Percentiles rank a stretch among this genome's conserved stretches.
phyloP scores from a whole-genome alignment of 1,140 invertebrate species.

The Drosophila prosaltans region DNA sequence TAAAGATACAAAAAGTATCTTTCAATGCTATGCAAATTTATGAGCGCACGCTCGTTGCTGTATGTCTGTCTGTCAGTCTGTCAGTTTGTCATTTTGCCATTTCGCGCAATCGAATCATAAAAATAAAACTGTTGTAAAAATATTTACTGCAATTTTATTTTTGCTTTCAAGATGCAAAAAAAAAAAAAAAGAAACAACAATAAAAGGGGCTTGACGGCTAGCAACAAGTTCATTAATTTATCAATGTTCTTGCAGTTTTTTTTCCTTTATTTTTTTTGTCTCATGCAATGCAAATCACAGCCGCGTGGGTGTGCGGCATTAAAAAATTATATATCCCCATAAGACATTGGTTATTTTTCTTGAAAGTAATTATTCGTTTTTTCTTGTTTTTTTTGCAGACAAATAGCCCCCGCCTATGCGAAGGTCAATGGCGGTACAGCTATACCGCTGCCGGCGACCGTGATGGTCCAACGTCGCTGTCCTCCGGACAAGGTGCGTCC shows the following conservation, averaged over 20 bases:
- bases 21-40: constrained; percentile 66
- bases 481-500: constrained; percentile 90
- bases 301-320: constrained; percentile 40
- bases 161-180: constrained; percentile 1
- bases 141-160: constrained; percentile 46
- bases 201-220: constrained; percentile 52
- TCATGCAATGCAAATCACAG: constrained; percentile 41
- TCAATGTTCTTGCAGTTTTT: constrained; percentile 45
- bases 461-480: constrained; percentile 88
- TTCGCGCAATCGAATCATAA: constrained; percentile 46
- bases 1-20: constrained; percentile 52
- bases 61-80: constrained; percentile 1
- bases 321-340: constrained; percentile 31
- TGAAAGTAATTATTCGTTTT: constrained; percentile 29
- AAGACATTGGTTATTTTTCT: constrained; percentile 1
- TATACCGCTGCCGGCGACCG: constrained; percentile 89
- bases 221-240: constrained; percentile 65
- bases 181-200: neutral
- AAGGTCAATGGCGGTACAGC: constrained; percentile 86
- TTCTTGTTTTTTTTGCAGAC: constrained; percentile 83
- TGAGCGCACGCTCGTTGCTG: constrained; percentile 16
- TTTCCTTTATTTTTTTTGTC: constrained; percentile 40
- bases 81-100: constrained; percentile 15
- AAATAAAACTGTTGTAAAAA: constrained; percentile 51
- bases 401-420: constrained; percentile 86